phyloP scores from a whole-genome alignment of 2,888 invertebrate genomes.

The Heliconius erato region DNA sequence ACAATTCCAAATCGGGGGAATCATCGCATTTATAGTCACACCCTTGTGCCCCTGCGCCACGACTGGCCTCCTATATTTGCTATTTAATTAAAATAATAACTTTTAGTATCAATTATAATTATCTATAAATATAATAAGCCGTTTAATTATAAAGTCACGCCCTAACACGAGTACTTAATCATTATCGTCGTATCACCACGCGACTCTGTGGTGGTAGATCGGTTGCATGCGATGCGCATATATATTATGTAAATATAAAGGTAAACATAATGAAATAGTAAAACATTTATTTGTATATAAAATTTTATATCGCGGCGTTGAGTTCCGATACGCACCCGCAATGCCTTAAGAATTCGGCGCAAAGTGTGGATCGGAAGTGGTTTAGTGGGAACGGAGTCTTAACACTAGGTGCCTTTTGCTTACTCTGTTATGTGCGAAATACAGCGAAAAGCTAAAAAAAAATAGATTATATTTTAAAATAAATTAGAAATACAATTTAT shows the following conservation, averaged over 20 bases:
- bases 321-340: neutral
- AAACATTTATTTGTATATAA: neutral
- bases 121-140: conserved; percentile 7
- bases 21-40: no score
- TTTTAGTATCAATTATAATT: conserved; percentile 15
- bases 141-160: conserved; percentile 24
- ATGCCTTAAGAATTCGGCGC: neutral
- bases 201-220: conserved; percentile 16
- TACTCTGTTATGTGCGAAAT: no score
- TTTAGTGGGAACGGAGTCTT: no score
- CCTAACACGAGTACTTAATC: conserved; percentile 24
- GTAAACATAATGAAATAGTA: neutral
- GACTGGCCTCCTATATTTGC: no score
- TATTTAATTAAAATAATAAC: conserved; percentile 5
- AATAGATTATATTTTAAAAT: no score
- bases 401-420: no score
- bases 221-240: neutral
- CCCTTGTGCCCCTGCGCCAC: no score
- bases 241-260: neutral
- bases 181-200: conserved; percentile 27
- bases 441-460: no score
- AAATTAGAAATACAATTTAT: no score
- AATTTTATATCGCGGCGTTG: no score
- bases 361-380: no score
- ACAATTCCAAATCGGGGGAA: no score